Conservation (phyloP, 2,888 invertebrate genomes). For the Diachrysia chrysitis region DNA sequence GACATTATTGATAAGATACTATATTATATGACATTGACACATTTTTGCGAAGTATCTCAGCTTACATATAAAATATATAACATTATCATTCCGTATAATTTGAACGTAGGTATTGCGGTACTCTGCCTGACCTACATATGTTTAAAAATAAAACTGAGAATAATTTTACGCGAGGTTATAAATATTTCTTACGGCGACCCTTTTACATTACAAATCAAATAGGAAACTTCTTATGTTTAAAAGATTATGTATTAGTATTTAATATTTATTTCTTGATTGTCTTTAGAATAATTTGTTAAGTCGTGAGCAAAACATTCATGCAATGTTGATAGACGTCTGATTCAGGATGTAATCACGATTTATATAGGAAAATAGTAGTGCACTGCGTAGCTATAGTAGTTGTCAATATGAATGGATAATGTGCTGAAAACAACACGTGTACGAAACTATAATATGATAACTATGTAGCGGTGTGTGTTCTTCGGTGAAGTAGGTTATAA, state of each 20-base stretch:
- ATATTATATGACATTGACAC: slow-evolving; percentile 68
- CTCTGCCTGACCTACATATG: slow-evolving; percentile 52
- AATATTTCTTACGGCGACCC: slow-evolving; percentile 50
- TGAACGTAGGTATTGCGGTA: slow-evolving; percentile 36
- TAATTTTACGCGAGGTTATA: slow-evolving; percentile 49
- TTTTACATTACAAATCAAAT: slow-evolving; percentile 21
- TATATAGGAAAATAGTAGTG: slow-evolving; percentile 51
- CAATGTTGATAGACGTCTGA: slow-evolving; percentile 29
- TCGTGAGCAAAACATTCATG: slow-evolving; percentile 27
- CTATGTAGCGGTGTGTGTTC: neutral
- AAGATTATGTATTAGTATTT: slow-evolving; percentile 9
- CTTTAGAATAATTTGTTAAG: slow-evolving; percentile 10
- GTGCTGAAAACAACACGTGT: slow-evolving; percentile 61
- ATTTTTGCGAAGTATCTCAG: slow-evolving; percentile 61
- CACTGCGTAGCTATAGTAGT: slow-evolving; percentile 25
- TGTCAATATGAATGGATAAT: slow-evolving; percentile 57
- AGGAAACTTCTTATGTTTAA: slow-evolving; percentile 20
- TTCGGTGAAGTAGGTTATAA: neutral
- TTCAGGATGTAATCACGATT: slow-evolving; percentile 48
- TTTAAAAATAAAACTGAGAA: slow-evolving; percentile 55
- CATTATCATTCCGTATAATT: slow-evolving; percentile 50
- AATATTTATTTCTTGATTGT: slow-evolving; percentile 12
- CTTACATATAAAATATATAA: slow-evolving; percentile 30
- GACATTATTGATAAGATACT: slow-evolving; percentile 70
- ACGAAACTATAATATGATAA: slow-evolving; percentile 37